Base-by-base conservation (phyloP, 64 coral and sea anemone genomes). In the Montipora efflorescens region DNA sequence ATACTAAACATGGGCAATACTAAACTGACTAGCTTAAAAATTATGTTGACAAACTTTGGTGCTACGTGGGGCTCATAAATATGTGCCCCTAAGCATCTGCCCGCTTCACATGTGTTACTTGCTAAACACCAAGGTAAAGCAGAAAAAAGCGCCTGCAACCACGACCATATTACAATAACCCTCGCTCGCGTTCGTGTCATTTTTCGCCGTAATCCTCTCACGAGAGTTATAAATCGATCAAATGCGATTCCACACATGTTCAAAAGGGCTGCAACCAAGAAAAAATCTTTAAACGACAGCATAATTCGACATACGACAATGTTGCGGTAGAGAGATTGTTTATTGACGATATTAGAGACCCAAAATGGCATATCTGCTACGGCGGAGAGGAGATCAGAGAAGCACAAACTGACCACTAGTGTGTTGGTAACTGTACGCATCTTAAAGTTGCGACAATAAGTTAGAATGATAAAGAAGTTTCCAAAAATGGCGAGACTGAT, bases 371-470 rank as follows among this genome's bases (percentile, higher is more conserved):
- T 58, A 16, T 97, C 95, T 76, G 81, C 90, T 48, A 97, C 55
- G 23, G 95, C 90, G 36, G 95, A 97, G 22, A 97, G 78, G 25
- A 97, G 21, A n/a, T 97, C 95, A 19, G 95, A 89, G 48, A 74
- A 70, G 47, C 92, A 94, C 81, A 97, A 45, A 44, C 94, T 97
- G 13, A 97, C 88, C 23, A 97, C 95, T 16, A 97, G 69, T 22
- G 95, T 97, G 45, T 97, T 97, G 1, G 95, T 97, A 47, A 85
- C 85, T 19, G 92, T 97, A 50, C 95, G 88, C 95, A 97, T 97
- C 87, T 97, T 97, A 14, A 94, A 91, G 49, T 90, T 97, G 7
- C 91, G 91, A 81, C 88, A 94, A 67, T 91, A 97, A 59, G 95
- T 76, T 3, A 94, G 75, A n/a, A 94, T 83, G 88, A 94, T 97